Evolutionary conservation across 2,113 vertebrate species (phyloP), one percentile per base, ranked within the genome.

Genomic region (Coracopsis vasa): DNA sequence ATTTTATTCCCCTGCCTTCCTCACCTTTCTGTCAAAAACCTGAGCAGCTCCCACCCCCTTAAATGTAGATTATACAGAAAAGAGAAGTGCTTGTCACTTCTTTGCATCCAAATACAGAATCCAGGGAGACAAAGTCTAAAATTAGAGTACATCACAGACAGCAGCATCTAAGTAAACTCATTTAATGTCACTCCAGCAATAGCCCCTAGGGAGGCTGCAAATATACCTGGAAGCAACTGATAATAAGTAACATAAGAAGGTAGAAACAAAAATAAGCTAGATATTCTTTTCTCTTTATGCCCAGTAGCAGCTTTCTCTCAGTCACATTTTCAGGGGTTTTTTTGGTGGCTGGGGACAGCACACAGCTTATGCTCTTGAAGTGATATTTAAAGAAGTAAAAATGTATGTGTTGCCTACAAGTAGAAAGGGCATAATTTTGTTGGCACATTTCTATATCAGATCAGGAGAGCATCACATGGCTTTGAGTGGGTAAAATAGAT

Each of bases 121-220:
- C 80, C 74, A 80, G 77, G 58, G 92, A 95, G 97, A 91, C 90
- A 29, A 84, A 94, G 69, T 95, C 96, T 98, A 97, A 98, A 97
- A 97, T 97, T 97, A 97, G 97, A 97, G 75, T 6, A 28, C 39
- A 71, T 73, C 80, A 84, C 86, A 97, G 94, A 80, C 95, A 69
- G 92, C 73, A 80, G 71, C 82, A 79, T 84, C 60, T 64, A 81
- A 96, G 96, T 81, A 92, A 97, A 97, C 96, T 94, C 96, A 91
- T 86, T 92, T 92, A 90, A 91, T 84, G 94, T 95, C 70, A 41
- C 92, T 94, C 42, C 44, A 56, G 95, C 97, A 81, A 77, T 83
- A 90, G 94, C 90, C 80, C 39, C 90, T 11, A 33, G 97, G 96
- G 96, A 97, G 75, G 92, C 90, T 96, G 80, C 50, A 39, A 80